A percentile compares a stretch with the other conserved stretches of the same genome.
These are phyloP conservation scores for Puffinus mauretanicus DNA, from an alignment of 2,113 vertebrate genomes.

Conservation along the genomic window DNA sequence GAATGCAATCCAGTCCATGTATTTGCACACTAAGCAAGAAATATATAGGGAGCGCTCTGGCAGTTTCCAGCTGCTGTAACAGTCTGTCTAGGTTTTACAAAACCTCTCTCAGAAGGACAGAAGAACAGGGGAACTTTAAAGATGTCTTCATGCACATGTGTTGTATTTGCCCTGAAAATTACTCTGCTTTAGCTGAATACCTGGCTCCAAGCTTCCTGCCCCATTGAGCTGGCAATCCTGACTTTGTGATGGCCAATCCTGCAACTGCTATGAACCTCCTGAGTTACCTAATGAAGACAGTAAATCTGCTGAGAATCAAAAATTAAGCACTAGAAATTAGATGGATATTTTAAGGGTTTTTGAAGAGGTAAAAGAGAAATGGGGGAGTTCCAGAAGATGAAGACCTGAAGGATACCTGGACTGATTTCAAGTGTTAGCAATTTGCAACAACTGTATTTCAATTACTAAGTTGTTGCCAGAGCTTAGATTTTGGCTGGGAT, in stretches of 20 bases:
- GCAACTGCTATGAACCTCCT: not conserved
- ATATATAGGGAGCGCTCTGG: not conserved
- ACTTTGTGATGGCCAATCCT: not conserved
- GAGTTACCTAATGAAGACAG: not conserved
- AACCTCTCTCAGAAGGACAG: not conserved
- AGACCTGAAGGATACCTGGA: not conserved
- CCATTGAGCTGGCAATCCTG: not conserved
- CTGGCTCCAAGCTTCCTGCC: not conserved
- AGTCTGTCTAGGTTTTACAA: not conserved
- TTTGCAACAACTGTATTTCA: not conserved
- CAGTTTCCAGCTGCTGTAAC: not conserved
- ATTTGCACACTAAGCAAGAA: not conserved
- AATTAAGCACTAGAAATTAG: not conserved
- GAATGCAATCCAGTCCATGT: rapidly evolving
- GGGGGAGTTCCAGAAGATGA: not conserved
- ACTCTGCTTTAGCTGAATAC: not conserved
- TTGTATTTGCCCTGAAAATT: not conserved
- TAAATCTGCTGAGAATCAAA: not conserved
- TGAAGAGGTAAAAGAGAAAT: not conserved
- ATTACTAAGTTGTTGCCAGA: not conserved
- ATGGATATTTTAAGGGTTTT: not conserved
- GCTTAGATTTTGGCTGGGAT: not conserved
- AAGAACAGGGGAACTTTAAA: not conserved
- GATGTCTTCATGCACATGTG: too few relatives aligned
- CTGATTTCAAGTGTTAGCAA: not conserved